A percentile compares a stretch with the other conserved stretches of the same genome.
Conservation (phyloP, 2,797 vertebrate species). For the Gymnoscopelus braueri region DNA sequence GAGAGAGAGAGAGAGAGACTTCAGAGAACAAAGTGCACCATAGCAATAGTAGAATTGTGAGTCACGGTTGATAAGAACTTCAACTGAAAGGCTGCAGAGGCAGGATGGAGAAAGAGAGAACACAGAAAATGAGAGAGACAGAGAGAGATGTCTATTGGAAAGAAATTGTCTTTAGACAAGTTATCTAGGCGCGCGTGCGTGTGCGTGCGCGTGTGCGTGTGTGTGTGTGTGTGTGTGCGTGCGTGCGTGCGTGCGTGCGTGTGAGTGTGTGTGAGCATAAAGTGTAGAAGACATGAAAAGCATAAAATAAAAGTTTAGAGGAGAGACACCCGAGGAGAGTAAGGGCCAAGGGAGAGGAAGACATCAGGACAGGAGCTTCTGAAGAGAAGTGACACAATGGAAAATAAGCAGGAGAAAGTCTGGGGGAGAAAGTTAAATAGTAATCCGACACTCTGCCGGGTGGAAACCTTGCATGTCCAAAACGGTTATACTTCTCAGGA, state of each 20-base stretch:
- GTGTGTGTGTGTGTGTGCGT: no score
- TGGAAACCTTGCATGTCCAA: no score
- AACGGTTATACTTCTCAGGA: no score
- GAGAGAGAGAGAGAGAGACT: constrained; percentile 34
- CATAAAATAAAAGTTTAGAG: constrained; percentile 24
- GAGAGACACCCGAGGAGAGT: constrained; percentile 9
- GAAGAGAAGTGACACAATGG: constrained; percentile 26
- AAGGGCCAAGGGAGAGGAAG: constrained; percentile 31
- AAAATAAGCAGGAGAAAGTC: background rate
- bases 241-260: no score
- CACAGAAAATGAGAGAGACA: constrained; percentile 14
- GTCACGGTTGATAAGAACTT: constrained; percentile 65
- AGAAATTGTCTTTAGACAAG: constrained; percentile 22
- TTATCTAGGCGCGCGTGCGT: constrained; percentile 11
- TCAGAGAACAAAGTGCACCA: constrained; percentile 42
- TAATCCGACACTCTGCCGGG: no score
- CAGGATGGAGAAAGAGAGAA: constrained; percentile 37
- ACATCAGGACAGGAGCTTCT: constrained; percentile 29
- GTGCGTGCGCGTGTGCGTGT: no score
- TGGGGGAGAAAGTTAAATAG: background rate
- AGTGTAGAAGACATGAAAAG: background rate
- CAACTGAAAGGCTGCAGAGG: constrained; percentile 38
- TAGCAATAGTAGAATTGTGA: constrained; percentile 66
- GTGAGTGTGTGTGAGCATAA: background rate
- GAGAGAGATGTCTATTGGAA: constrained; percentile 35